Percentiles rank a stretch among this genome's conserved stretches.
These are phyloP conservation scores for Megaceryle alcyon DNA, from an alignment of 2,797 vertebrate genomes.

Conservation along the genomic window DNA sequence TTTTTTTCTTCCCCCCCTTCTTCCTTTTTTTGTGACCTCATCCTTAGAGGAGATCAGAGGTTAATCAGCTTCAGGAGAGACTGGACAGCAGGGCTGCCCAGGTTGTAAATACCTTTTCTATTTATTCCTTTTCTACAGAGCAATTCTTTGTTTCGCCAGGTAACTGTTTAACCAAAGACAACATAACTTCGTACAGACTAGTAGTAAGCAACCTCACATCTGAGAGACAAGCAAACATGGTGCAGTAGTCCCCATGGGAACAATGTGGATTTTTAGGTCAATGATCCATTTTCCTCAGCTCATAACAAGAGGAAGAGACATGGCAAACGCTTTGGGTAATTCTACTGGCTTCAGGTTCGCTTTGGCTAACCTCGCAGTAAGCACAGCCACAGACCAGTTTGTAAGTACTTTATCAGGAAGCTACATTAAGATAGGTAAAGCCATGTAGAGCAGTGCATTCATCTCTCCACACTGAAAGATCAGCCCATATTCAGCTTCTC, in stretches of 20 bases:
- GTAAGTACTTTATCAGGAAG: background rate
- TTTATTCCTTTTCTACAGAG: background rate
- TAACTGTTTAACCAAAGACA: background rate
- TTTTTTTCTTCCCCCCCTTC: no score
- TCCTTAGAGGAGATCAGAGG: background rate
- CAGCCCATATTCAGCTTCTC: background rate
- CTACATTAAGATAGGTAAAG: background rate
- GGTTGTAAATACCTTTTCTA: background rate
- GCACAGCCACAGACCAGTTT: background rate
- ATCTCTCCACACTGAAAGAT: background rate
- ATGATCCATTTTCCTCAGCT: background rate
- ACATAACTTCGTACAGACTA: background rate
- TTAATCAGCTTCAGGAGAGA: conserved; percentile 20
- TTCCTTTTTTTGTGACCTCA: background rate
- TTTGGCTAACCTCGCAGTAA: background rate
- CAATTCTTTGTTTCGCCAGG: background rate
- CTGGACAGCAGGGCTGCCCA: background rate
- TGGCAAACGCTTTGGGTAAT: background rate
- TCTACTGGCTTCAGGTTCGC: background rate
- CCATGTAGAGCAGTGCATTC: background rate
- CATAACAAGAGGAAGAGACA: background rate
- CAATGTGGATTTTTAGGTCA: background rate
- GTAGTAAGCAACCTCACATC: background rate
- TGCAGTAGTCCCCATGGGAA: background rate
- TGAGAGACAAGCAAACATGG: background rate